Base-by-base conservation (phyloP, 2,888 invertebrate species). In the Cephalotes varians region DNA sequence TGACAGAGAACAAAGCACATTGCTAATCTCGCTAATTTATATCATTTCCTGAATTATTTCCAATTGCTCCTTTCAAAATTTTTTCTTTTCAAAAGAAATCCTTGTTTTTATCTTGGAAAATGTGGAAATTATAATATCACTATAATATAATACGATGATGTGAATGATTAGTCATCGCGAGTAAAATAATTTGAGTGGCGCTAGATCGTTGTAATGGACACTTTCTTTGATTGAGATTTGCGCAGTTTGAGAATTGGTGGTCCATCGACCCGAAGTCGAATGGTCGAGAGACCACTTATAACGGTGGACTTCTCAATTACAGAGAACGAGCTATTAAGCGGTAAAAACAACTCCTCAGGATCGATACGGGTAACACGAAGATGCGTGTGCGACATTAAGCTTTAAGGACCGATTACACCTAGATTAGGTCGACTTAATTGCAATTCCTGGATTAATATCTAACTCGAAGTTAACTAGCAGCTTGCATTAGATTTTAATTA, bases 261-360 rank as follows among this genome's bases (percentile, higher is more conserved):
- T 58, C 44, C 31, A 58, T 77, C 25, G 56, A 69, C 18, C 18
- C 21, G 10, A 56, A 56, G 49, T 62, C 49, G 62, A 62, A 62
- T 44, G 21, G 54, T 37, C 44, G 56, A 77, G 69, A 34, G 77
- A 69, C 69, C 44, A 34, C 54, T 44, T 56, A 56, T 77, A 69
- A 77, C 34, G 12, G 69, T 77, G 34, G 69, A 25, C 34, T 56
- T 44, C 56, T 77, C 77, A 77, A 69, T 77, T 77, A 77, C 77
- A 34, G 18, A 21, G 77, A 56, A 69, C 56, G 56, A 69, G 56
- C 77, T 69, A 77, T 77, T 77, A 77, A 77, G 25, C 31, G 69
- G 25, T 44, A 77, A 77, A 56, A 69, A 69, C 69, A 44, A 56
- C 69, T 77, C 44, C 44, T 56, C 10, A 44, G 44, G 56, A 25